phyloP scores from a whole-genome alignment of 2,797 vertebrate genomes.

The Darevskia nairensis region DNA sequence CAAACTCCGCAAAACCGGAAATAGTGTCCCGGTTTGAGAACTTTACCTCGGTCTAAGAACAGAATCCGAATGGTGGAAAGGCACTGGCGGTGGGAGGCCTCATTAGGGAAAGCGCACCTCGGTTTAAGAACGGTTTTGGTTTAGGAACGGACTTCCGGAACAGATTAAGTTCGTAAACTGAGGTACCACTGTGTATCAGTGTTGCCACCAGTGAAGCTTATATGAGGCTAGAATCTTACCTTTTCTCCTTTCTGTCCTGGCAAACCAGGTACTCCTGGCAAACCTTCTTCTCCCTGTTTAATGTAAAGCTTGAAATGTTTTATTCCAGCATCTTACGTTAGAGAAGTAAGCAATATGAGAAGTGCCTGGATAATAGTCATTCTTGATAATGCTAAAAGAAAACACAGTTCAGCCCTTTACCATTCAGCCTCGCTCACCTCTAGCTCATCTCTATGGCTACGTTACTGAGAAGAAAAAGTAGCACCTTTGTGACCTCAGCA shows the following conservation, averaged over 20 bases:
- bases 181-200: background rate
- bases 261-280: slow-evolving; percentile 80
- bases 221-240: slow-evolving; percentile 75
- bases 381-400: background rate
- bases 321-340: background rate
- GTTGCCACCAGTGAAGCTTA: background rate
- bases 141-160: too few relatives aligned
- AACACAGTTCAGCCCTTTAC: background rate
- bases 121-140: too few relatives aligned
- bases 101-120: too few relatives aligned
- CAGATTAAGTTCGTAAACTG: too few relatives aligned
- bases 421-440: background rate
- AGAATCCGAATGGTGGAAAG: too few relatives aligned
- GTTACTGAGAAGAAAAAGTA: background rate
- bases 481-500: background rate
- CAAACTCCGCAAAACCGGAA: too few relatives aligned
- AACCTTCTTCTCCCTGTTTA: slow-evolving; percentile 85
- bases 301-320: slow-evolving; percentile 19
- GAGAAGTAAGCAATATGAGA: background rate
- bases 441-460: background rate
- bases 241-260: slow-evolving; percentile 86
- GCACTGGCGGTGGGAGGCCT: too few relatives aligned
- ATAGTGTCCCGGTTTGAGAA: too few relatives aligned
- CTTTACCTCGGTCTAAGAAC: too few relatives aligned
- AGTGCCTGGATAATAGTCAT: background rate